Evolutionary conservation across 2,888 invertebrate species (phyloP).

Genomic region (Venusia cambrica): DNA sequence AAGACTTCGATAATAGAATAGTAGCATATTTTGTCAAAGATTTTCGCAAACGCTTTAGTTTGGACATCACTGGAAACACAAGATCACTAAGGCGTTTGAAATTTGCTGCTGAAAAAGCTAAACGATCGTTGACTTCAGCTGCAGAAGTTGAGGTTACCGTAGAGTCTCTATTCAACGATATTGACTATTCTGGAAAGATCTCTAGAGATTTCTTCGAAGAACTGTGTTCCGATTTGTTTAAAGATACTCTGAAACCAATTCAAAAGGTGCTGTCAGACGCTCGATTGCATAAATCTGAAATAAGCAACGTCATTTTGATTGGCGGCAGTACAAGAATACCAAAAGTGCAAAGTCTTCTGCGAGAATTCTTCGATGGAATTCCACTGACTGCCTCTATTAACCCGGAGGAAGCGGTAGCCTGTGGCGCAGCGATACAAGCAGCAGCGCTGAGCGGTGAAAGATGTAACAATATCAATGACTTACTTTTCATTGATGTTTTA

Average conservation of each 20-base stretch:
- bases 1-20: conserved; percentile 63
- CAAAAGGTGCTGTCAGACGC: conserved; percentile 49
- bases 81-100: conserved; percentile 49
- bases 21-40: conserved; percentile 58
- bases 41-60: conserved; percentile 47
- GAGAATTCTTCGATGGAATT: conserved; percentile 48
- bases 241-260: conserved; percentile 46
- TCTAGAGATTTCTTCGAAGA: conserved; percentile 55
- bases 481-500: conserved; percentile 54
- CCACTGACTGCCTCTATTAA: conserved; percentile 48
- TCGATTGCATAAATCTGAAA: conserved; percentile 43
- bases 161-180: conserved; percentile 46
- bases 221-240: conserved; percentile 61
- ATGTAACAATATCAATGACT: conserved; percentile 42
- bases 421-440: conserved; percentile 63
- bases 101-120: conserved; percentile 53
- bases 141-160: conserved; percentile 46
- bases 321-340: conserved; percentile 66
- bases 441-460: conserved; percentile 47
- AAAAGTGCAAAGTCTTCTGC: conserved; percentile 48
- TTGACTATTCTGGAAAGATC: conserved; percentile 51
- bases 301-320: conserved; percentile 51
- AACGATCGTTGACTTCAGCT: conserved; percentile 48
- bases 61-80: conserved; percentile 38
- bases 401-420: conserved; percentile 63